phyloP scores from a whole-genome alignment of 2,113 vertebrate genomes.

The Tautogolabrus adspersus region DNA sequence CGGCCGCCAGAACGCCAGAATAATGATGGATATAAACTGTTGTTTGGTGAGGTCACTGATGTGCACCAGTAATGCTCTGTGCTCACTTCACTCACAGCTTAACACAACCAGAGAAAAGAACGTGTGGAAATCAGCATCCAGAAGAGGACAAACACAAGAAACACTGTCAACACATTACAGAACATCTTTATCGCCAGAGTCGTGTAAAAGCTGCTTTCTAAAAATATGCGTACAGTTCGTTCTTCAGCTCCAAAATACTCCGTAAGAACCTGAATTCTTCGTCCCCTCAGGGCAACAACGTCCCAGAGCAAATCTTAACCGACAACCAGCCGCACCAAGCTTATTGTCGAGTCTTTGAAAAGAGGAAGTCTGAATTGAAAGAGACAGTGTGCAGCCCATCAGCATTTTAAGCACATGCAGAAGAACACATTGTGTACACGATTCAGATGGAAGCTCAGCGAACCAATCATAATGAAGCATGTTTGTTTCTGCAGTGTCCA shows the following conservation, averaged over 20 bases:
- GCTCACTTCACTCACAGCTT: too few species aligned
- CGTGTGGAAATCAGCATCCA: neutral
- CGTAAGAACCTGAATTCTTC: neutral
- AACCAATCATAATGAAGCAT: slow-evolving; percentile 7
- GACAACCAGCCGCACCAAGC: neutral
- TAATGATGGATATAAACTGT: too few species aligned
- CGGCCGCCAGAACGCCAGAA: too few species aligned
- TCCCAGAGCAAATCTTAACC: neutral
- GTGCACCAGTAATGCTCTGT: too few species aligned
- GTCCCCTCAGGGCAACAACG: neutral
- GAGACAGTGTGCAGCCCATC: slow-evolving; percentile 14
- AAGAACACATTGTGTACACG: neutral
- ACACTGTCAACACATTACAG: neutral
- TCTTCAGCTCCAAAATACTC: neutral
- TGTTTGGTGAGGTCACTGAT: too few species aligned
- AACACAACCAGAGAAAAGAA: too few species aligned
- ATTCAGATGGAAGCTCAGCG: neutral
- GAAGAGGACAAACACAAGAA: neutral
- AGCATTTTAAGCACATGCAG: slow-evolving; percentile 11
- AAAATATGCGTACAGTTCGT: neutral
- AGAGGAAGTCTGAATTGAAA: neutral
- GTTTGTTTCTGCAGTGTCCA: slow-evolving; percentile 10
- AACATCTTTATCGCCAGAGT: neutral
- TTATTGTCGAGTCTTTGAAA: neutral
- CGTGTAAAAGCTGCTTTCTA: neutral